Conservation (phyloP, 64 coral and sea anemone species). For the Montipora cactus region DNA sequence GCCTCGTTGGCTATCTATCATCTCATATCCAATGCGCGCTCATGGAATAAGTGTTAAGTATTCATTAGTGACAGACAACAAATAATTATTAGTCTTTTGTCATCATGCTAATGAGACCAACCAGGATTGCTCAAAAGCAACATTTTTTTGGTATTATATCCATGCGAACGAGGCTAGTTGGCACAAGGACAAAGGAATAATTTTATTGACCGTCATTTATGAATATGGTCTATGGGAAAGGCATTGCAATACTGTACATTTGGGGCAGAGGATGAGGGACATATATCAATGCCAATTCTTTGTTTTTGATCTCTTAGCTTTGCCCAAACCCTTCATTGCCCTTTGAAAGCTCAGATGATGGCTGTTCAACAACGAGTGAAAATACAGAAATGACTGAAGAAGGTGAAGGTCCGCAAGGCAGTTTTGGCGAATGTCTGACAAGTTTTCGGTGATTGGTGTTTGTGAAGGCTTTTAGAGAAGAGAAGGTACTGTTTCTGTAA, state of each 20-base stretch:
- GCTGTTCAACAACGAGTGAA: conserved; percentile 36
- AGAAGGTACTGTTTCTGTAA: conserved; percentile 63
- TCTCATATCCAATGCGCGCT: too few relatives aligned
- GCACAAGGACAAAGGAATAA: too few relatives aligned
- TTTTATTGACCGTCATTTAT: too few relatives aligned
- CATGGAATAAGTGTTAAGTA: too few relatives aligned
- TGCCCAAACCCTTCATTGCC: conserved; percentile 63
- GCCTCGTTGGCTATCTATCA: too few relatives aligned
- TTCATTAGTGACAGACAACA: too few relatives aligned
- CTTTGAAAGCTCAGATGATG: conserved; percentile 33
- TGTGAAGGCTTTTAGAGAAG: conserved; percentile 91
- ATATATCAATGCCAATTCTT: background rate
- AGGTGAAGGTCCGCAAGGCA: conserved; percentile 12
- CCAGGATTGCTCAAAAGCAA: too few relatives aligned
- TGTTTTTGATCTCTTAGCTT: conserved; percentile 18
- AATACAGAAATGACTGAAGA: conserved; percentile 32
- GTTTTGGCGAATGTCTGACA: conserved; percentile 72
- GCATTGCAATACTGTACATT: background rate
- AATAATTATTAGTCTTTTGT: too few relatives aligned
- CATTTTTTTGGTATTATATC: too few relatives aligned
- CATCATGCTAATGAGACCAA: too few relatives aligned
- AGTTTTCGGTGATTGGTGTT: conserved; percentile 89
- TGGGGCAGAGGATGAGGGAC: background rate
- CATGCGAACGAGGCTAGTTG: too few relatives aligned
- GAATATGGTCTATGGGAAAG: too few relatives aligned